phyloP scores from a whole-genome alignment of 2,113 vertebrate genomes.

The Caracal caracal region DNA sequence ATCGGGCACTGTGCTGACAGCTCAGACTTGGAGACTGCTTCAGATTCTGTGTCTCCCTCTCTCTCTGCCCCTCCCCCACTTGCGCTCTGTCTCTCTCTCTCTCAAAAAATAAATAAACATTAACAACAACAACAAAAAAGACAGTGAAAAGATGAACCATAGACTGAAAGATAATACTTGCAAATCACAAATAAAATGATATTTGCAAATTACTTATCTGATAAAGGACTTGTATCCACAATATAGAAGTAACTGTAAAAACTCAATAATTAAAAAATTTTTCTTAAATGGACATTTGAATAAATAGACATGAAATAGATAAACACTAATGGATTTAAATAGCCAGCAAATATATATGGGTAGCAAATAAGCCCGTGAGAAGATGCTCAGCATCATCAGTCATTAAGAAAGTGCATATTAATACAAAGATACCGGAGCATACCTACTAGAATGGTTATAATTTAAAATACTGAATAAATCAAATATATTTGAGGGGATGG shows the following conservation, averaged over 20 bases:
- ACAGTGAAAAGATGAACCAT: neutral
- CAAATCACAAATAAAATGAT: neutral
- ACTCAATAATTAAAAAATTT: neutral
- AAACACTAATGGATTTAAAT: neutral
- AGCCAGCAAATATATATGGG: neutral
- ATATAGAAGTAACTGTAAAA: neutral
- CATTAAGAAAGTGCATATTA: neutral
- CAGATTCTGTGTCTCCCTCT: too few relatives aligned
- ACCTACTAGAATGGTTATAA: neutral
- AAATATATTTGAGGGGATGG: neutral
- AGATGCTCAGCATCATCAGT: neutral
- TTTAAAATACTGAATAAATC: neutral
- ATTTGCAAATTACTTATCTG: neutral
- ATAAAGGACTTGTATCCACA: neutral
- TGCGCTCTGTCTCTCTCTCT: too few relatives aligned
- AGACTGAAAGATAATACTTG: neutral
- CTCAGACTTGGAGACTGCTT: too few relatives aligned
- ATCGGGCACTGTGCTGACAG: too few relatives aligned
- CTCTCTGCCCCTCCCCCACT: too few relatives aligned
- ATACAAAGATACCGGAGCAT: neutral
- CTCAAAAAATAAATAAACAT: too few relatives aligned
- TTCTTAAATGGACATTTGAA: neutral
- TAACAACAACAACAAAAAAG: neutral
- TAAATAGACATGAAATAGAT: too few relatives aligned
- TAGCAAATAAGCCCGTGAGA: neutral